Base-by-base conservation (phyloP, 2,888 invertebrate species). In the Autographa pulchrina region DNA sequence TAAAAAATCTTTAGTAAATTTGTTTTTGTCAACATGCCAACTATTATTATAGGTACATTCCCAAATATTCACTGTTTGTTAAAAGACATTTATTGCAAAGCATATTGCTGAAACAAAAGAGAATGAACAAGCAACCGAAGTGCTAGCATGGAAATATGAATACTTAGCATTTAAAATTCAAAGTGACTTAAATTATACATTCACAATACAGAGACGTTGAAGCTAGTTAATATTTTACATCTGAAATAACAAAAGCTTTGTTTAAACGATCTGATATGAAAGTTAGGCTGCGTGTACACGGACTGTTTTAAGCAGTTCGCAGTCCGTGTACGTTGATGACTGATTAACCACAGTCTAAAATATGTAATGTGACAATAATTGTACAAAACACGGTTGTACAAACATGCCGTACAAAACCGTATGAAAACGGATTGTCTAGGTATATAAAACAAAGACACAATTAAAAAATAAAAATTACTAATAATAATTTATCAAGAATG, bases 111-210 rank as follows among this genome's bases (percentile, higher is more conserved):
- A 63, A 70, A 65, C 70, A 54, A 80, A 72, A 68, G 59, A 62
- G 82, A 84, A 81, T 81, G n/a, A 65, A 63, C 59, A 66, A 80
- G 14, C 25, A 62, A 32, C 54, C 62, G 9, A 68, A 75, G 52
- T 62, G 65, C 61, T 62, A 56, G 58, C 71, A 75, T 69, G 73
- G 56, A 75, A 82, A 82, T 72, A 75, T 82, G 80, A 84, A 82
- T 82, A 72, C 43, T 70, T 82, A 70, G 67, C 71, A 76, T 74
- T 83, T 85, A 62, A 75, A 83, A 78, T 85, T 78, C 77, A 70
- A 81, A 85, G 75, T 71, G 65, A 11, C 32, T 65, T 35, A 68
- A 61, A 75, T 85, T 85, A 81, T 68, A 72, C 56, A 83, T 83
- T 85, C 75, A 75, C 81, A 75, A 77, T 78, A 76, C 78, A 68